Base-by-base conservation (phyloP, 2,888 invertebrate genomes). In the Sphaerophoria taeniata region DNA sequence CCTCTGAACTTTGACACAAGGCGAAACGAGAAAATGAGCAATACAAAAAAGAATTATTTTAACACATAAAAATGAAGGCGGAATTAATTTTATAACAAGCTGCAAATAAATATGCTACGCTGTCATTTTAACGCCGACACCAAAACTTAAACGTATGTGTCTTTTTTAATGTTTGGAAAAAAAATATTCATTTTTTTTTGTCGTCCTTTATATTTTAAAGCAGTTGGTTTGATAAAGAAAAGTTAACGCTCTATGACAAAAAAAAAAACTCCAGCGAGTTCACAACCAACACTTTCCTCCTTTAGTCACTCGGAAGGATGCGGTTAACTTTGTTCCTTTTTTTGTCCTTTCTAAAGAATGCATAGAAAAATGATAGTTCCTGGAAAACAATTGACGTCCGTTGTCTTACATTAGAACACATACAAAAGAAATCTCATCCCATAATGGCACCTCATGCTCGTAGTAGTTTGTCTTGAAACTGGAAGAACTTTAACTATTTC, bases 81-180 rank as follows among this genome's bases (percentile, higher is more conserved):
- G 49, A 51, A 77, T 73, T 82, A 73, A 82, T 81, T 75, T 36
- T 71, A 81, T 43, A 45, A 81, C 56, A 65, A 60, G 65, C 51
- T 34, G 45, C 12, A n/a, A 47, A 72, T 61, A 82, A 72, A 67
- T 67, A 67, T 53, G 67, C 53, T 61, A 53, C 55, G 60, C 70
- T 74, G 72, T 72, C 67, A 82, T 67, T 63, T 43, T 39, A 60
- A 16, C 61, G 71, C 61, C 69, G 76, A 82, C 76, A 76, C 60
- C 16, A 55, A 76, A 72, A 53, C 67, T 53, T 55, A 77, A 24
- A 60, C 76, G 67, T 61, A 72, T 77, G 76, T 53, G 55, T 12
- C 24, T 63, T 65, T 69, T 65, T 56, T 63, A 34, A 39, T 24
- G 36, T 43, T 39, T 14, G 49, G 49, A 14, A 6, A 31, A 6